These are phyloP conservation scores for Danio kyathit DNA, from an alignment of 2,797 vertebrate species.

Conservation along the genomic window DNA sequence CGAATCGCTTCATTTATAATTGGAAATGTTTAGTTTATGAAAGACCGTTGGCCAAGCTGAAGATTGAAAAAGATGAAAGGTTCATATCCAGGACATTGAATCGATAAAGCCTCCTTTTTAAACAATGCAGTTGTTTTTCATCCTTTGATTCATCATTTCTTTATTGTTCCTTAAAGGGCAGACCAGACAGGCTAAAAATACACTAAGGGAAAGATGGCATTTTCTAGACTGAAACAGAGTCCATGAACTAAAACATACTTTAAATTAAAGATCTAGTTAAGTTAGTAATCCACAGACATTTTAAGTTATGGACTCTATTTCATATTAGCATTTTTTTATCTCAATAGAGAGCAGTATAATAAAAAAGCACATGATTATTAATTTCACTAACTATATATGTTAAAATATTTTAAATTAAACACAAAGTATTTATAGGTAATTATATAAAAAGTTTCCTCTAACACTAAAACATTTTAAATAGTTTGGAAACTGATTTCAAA, in stretches of 20 bases:
- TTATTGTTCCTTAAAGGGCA: slow-evolving; percentile 19
- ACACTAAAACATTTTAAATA: neutral
- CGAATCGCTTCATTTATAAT: slow-evolving; percentile 31
- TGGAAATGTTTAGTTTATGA: slow-evolving; percentile 17
- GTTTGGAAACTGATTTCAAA: neutral
- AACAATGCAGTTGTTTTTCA: neutral
- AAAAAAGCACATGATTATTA: neutral
- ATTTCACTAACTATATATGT: neutral
- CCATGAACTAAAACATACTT: slow-evolving; percentile 47
- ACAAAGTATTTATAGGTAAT: neutral
- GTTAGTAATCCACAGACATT: no score
- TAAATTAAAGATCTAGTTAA: no score
- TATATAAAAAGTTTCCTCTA: neutral
- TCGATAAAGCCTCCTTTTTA: neutral
- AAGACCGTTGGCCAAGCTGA: neutral
- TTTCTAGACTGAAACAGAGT: slow-evolving; percentile 60
- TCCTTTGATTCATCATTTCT: neutral
- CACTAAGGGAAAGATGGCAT: slow-evolving; percentile 53
- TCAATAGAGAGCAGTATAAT: neutral
- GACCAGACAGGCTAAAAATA: slow-evolving; percentile 26
- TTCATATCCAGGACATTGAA: neutral
- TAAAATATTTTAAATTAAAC: neutral
- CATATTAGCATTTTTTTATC: neutral
- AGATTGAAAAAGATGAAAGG: neutral
- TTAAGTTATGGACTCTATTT: no score